phyloP scores from a whole-genome alignment of 2,888 invertebrate genomes.

The Leptopilina myrica region DNA sequence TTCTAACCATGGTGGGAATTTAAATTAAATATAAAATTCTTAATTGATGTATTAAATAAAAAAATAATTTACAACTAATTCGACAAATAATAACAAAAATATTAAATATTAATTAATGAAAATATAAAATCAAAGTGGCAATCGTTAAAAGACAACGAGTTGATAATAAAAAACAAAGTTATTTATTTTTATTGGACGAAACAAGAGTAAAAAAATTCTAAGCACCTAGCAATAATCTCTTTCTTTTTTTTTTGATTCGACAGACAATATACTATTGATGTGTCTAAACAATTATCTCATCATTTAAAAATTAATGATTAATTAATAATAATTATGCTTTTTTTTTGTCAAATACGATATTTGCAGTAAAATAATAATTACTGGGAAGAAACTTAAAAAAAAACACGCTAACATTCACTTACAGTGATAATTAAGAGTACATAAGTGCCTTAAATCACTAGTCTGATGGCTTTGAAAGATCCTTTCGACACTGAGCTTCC shows the following conservation, averaged over 20 bases:
- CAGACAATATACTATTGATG: background rate
- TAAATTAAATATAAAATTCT: no score
- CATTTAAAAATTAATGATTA: slow-evolving; percentile 1
- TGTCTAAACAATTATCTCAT: slow-evolving; percentile 17
- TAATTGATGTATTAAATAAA: no score
- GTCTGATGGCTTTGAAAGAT: slow-evolving; percentile 66
- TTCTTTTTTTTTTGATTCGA: slow-evolving; percentile 26
- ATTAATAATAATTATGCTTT: background rate
- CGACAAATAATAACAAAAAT: no score
- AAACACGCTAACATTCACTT: slow-evolving; percentile 43
- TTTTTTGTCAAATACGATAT: slow-evolving; percentile 24
- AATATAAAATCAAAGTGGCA: background rate
- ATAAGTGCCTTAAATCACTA: slow-evolving; percentile 60
- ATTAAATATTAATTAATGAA: background rate
- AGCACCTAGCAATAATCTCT: slow-evolving; percentile 44
- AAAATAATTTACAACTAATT: no score
- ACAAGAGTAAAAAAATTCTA: slow-evolving; percentile 40
- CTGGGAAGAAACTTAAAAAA: slow-evolving; percentile 30
- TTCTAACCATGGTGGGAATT: no score
- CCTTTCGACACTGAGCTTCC: slow-evolving; percentile 70
- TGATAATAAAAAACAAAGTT: slow-evolving; percentile 29
- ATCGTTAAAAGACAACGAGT: background rate
- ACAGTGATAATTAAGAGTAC: slow-evolving; percentile 43
- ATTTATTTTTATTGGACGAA: slow-evolving; percentile 35
- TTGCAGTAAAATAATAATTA: slow-evolving; percentile 27